These are phyloP conservation scores for Eufriesea mexicana DNA, from an alignment of 1,140 invertebrate genomes.

Conservation along the genomic window DNA sequence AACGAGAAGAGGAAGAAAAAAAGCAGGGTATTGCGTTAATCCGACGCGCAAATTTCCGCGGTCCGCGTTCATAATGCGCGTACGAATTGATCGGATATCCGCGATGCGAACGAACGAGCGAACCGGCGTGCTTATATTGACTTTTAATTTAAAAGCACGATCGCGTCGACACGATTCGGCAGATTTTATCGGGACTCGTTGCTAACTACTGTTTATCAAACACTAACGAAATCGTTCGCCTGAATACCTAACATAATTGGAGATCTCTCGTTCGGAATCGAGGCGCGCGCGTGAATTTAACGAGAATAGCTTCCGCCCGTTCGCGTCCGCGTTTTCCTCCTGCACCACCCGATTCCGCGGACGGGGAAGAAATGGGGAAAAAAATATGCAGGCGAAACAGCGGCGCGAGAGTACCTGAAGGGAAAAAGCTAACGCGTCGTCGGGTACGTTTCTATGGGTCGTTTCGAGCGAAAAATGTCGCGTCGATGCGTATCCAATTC, in stretches of 20 bases:
- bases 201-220: slow-evolving; percentile 49
- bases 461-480: neutral
- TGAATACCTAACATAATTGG: slow-evolving; percentile 43
- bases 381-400: neutral
- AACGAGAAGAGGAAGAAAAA: too few relatives aligned
- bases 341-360: neutral
- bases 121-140: slow-evolving; percentile 18
- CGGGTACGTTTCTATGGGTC: neutral
- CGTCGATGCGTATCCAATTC: slow-evolving; percentile 1
- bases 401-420: neutral
- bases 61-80: slow-evolving; percentile 8
- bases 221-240: slow-evolving; percentile 20
- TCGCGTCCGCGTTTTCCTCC: neutral
- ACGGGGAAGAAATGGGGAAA: neutral
- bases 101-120: neutral
- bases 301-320: neutral
- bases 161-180: slow-evolving; percentile 21
- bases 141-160: slow-evolving; percentile 41
- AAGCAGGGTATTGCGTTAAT: neutral
- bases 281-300: neutral
- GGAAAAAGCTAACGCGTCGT: neutral
- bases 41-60: neutral
- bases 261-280: slow-evolving; percentile 9
- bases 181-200: slow-evolving; percentile 27
- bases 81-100: neutral